These are phyloP conservation scores for Hippocampus mohnikei DNA, from an alignment of 2,113 vertebrate species.

Conservation along the genomic window DNA sequence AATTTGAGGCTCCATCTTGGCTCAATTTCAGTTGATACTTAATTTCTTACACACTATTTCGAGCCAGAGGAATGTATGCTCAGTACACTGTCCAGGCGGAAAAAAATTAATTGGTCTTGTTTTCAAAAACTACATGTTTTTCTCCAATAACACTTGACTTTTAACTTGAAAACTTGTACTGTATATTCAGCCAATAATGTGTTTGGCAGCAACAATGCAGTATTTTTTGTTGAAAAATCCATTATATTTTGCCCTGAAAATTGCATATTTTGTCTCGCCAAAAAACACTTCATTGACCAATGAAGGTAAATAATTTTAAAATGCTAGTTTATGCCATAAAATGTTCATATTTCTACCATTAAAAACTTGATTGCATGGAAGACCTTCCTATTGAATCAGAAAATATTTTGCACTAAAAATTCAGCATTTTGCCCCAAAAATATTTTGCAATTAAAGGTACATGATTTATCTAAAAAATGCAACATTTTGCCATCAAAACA, in stretches of 20 bases:
- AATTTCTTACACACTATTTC: constrained; percentile 31
- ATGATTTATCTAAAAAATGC: not conserved
- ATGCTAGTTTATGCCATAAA: not conserved
- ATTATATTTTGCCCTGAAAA: too few species aligned
- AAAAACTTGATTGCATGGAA: not conserved
- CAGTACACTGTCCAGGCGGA: not conserved
- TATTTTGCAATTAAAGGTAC: not conserved
- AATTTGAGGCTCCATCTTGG: constrained; percentile 46
- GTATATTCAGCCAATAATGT: not conserved
- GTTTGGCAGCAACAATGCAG: too few species aligned
- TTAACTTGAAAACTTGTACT: not conserved
- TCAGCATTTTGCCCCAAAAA: not conserved
- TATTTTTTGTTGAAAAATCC: too few species aligned
- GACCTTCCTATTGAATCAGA: not conserved
- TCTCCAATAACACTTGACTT: not conserved
- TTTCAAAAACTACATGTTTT: not conserved
- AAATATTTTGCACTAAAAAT: not conserved
- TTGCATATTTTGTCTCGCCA: not conserved
- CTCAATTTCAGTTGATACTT: constrained; percentile 45
- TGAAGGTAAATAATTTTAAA: not conserved
- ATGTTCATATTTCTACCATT: not conserved
- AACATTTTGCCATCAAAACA: not conserved
- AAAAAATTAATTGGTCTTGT: not conserved
- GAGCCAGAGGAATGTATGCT: constrained; percentile 12
- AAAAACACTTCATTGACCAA: not conserved